Base-by-base conservation (phyloP, 2,888 invertebrate genomes). In the Hirtodrosophila duncani region DNA sequence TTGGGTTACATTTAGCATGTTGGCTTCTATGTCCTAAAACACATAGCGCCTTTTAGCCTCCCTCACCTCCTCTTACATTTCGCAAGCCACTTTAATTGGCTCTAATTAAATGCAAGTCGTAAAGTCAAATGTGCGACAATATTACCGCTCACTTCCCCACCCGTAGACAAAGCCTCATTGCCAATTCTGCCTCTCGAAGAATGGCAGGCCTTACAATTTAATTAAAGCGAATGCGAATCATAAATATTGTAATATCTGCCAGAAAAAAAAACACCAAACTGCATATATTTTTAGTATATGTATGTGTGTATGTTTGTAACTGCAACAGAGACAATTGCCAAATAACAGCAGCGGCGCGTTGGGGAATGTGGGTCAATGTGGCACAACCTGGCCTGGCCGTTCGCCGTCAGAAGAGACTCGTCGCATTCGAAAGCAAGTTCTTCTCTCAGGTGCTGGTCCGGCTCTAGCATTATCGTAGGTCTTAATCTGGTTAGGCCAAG, bases 41-140 rank as follows among this genome's bases (percentile, higher is more conserved):
- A n/a, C n/a, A n/a, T n/a, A n/a, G n/a, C n/a, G n/a, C n/a, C n/a
- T n/a, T n/a, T n/a, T n/a, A n/a, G n/a, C n/a, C n/a, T n/a, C n/a
- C n/a, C n/a, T n/a, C n/a, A n/a, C n/a, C n/a, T n/a, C n/a, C n/a
- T n/a, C n/a, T n/a, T n/a, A n/a, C n/a, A 10, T 26, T 26, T 26
- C 20, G 36, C 13, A 7, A 10, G 23, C 36, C 34, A 46, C 50
- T 67, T 64, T 60, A 72, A 72, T 80, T 72, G 77, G 65, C 65
- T 71, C 71, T 80, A 80, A 72, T 75, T 72, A 72, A 70, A 75
- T 79, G 77, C 80, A 75, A 67, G 71, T 70, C 75, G 79, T 71
- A 69, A 78, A 74, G 71, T 69, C 71, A 78, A 78, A 69, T 78
- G 55, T 65, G 56, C 64, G 49, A 16, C 11, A 20, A 18, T 27